Evolutionary conservation across 1,140 invertebrate genomes (phyloP).

Genomic region (Chlorops oryzae): DNA sequence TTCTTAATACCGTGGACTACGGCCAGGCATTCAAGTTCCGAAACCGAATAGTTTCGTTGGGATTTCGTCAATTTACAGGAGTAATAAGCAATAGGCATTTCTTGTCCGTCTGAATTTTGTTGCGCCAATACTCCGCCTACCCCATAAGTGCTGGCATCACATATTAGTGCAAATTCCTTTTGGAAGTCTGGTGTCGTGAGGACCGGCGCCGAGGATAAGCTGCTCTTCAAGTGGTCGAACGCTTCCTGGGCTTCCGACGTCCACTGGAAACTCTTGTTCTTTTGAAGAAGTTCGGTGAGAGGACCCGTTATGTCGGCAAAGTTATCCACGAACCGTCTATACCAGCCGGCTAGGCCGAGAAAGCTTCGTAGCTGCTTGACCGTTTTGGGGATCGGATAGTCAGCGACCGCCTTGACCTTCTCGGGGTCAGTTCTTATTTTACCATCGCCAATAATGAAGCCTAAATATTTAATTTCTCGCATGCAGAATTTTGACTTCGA

Average conservation of each 20-base stretch:
- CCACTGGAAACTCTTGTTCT: neutral
- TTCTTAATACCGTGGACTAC: constrained; percentile 12
- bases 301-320: neutral
- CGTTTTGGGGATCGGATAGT: neutral
- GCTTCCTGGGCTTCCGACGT: neutral
- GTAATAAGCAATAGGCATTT: constrained; percentile 12
- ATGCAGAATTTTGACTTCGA: neutral
- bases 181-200: constrained; percentile 18
- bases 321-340: constrained; percentile 1
- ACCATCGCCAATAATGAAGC: neutral
- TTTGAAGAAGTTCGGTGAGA: neutral
- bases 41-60: constrained; percentile 10
- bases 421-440: constrained; percentile 23
- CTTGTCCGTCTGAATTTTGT: constrained; percentile 1
- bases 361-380: constrained; percentile 4
- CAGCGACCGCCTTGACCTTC: neutral
- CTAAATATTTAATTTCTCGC: neutral
- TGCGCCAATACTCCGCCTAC: constrained; percentile 8
- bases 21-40: constrained; percentile 9
- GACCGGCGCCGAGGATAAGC: neutral
- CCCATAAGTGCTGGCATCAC: constrained; percentile 11
- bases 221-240: neutral
- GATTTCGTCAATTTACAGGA: constrained; percentile 9
- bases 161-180: constrained; percentile 11
- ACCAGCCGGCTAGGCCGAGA: constrained; percentile 4